Evolutionary conservation across 23 tunicate genomes (phyloP).

Genomic region (Ciona savignyi): DNA sequence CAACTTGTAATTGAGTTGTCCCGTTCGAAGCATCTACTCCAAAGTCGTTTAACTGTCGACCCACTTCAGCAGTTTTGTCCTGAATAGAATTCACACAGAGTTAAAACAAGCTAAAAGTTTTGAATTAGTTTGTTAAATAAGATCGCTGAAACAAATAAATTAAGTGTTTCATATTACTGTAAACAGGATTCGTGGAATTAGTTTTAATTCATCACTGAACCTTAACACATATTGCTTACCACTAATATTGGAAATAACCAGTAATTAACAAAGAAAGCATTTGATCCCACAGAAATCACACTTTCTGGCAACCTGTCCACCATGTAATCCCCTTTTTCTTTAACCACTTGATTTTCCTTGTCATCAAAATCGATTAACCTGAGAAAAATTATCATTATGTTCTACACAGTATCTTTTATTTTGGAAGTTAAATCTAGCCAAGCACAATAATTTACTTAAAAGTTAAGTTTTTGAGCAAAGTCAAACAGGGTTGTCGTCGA

Average conservation of each 20-base stretch:
- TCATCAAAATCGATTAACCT: slow-evolving; percentile 24
- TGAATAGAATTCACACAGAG: too few relatives aligned
- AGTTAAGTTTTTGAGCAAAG: slow-evolving; percentile 28
- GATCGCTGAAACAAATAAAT: too few relatives aligned
- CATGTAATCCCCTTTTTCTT: slow-evolving; percentile 42
- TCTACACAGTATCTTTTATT: too few relatives aligned
- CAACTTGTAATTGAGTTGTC: slow-evolving; percentile 29
- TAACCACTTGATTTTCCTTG: neutral
- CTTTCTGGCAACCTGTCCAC: slow-evolving; percentile 13
- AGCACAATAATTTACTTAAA: slow-evolving; percentile 33
- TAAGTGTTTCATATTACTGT: too few relatives aligned
- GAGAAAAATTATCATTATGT: too few relatives aligned
- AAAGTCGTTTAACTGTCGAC: slow-evolving; percentile 7
- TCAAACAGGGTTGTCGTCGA: slow-evolving; percentile 35
- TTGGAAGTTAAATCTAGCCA: too few relatives aligned
- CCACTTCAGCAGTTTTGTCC: slow-evolving; percentile 4
- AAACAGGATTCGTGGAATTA: too few relatives aligned
- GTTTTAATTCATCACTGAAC: too few relatives aligned
- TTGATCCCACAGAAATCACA: slow-evolving; percentile 16
- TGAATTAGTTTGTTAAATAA: too few relatives aligned
- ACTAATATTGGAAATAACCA: slow-evolving; percentile 62
- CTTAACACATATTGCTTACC: slow-evolving; percentile 6
- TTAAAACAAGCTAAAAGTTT: too few relatives aligned
- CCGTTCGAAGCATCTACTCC: slow-evolving; percentile 47
- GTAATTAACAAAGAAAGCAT: slow-evolving; percentile 21